Conservation (phyloP, 1,140 invertebrate genomes). For the Trigoniulus corallinus region DNA sequence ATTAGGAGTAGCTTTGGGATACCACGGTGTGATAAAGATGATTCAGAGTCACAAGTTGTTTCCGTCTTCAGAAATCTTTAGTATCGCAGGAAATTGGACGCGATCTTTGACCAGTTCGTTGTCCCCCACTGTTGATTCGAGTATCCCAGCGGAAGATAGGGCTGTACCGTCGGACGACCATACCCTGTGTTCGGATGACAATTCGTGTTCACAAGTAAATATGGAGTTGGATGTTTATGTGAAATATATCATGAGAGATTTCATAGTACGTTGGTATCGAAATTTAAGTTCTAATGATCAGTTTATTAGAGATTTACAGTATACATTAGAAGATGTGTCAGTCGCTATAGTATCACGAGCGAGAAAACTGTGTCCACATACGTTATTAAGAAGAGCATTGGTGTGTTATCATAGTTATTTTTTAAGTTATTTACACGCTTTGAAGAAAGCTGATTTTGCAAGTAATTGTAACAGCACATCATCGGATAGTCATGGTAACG, state of each 20-base stretch:
- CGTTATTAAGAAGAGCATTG: not conserved
- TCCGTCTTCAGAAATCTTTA: too few species aligned
- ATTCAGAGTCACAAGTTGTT: too few species aligned
- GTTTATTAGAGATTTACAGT: conserved; percentile 4
- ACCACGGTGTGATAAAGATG: too few species aligned
- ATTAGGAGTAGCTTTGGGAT: too few species aligned
- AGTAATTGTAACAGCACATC: not conserved
- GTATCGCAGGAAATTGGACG: too few species aligned
- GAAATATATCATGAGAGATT: conserved; percentile 3
- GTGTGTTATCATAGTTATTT: conserved; percentile 1
- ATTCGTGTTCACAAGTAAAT: too few species aligned
- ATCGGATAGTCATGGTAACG: not conserved
- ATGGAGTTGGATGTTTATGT: not conserved
- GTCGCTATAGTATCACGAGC: conserved; percentile 2
- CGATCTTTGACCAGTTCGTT: too few species aligned
- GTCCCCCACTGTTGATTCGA: too few species aligned
- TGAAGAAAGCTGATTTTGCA: not conserved
- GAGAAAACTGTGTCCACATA: not conserved
- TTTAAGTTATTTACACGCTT: not conserved
- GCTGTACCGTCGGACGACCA: too few species aligned
- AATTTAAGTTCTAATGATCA: conserved; percentile 4
- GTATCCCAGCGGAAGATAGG: too few species aligned
- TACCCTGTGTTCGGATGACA: too few species aligned
- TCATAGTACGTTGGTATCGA: conserved; percentile 2
- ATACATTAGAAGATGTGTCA: conserved; percentile 4